phyloP scores from a whole-genome alignment of 1,140 invertebrate genomes.

The Lepidurus couesii region DNA sequence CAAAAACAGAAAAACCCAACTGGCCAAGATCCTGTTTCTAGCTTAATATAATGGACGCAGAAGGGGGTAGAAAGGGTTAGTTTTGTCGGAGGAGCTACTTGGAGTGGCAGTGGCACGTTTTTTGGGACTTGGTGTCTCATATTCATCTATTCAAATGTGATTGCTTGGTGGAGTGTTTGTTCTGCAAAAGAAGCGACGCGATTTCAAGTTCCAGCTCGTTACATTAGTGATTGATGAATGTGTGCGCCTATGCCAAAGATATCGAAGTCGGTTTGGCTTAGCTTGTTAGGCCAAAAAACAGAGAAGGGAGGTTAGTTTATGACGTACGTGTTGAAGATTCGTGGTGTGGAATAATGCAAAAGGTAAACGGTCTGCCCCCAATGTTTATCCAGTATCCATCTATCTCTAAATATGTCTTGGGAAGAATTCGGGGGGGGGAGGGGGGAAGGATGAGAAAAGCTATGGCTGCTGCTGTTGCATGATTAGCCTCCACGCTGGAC shows the following conservation, averaged over 20 bases:
- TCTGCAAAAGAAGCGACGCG: not conserved
- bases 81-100: slow-evolving; percentile 18
- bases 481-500: slow-evolving; percentile 1
- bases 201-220: not conserved
- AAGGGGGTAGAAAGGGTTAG: slow-evolving; percentile 21
- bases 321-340: slow-evolving; percentile 11
- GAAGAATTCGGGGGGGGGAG: not conserved
- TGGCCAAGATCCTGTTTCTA: slow-evolving; percentile 3
- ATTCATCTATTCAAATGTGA: slow-evolving; percentile 12
- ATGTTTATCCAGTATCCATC: slow-evolving; percentile 6
- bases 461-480: slow-evolving; percentile 9
- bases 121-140: not conserved
- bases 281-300: slow-evolving; percentile 15
- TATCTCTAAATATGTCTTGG: not conserved
- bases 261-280: not conserved
- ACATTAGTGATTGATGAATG: slow-evolving; percentile 15
- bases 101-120: slow-evolving; percentile 1
- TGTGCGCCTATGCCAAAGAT: slow-evolving; percentile 6
- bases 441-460: not conserved
- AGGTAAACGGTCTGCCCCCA: slow-evolving; percentile 13
- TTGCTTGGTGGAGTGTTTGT: not conserved
- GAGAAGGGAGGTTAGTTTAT: not conserved
- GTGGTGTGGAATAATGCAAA: slow-evolving; percentile 18
- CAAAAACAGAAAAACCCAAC: not conserved
- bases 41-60: slow-evolving; percentile 8